These are phyloP conservation scores for Drosophila jambulina DNA, from an alignment of 1,140 invertebrate species.

Conservation along the genomic window DNA sequence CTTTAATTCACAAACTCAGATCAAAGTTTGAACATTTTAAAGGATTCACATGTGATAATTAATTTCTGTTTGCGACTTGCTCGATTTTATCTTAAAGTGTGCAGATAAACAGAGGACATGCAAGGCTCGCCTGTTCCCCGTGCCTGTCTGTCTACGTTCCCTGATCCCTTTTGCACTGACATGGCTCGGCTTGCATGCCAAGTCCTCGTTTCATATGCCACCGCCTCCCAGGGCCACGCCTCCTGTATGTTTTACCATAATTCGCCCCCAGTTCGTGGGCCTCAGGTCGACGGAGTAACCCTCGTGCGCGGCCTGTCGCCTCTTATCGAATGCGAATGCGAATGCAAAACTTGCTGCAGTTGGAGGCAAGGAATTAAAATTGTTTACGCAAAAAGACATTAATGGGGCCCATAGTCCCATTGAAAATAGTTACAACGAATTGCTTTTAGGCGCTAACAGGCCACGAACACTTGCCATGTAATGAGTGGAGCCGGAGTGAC, in stretches of 20 bases:
- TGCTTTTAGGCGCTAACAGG: slow-evolving; percentile 74
- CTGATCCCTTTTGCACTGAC: slow-evolving; percentile 21
- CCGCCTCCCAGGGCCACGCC: slow-evolving; percentile 43
- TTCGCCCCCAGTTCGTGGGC: slow-evolving; percentile 64
- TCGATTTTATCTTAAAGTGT: slow-evolving; percentile 33
- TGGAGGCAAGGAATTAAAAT: slow-evolving; percentile 68
- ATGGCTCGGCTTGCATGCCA: slow-evolving; percentile 59
- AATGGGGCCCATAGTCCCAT: slow-evolving; percentile 48
- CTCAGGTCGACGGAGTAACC: slow-evolving; percentile 32
- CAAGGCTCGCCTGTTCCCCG: slow-evolving; percentile 9
- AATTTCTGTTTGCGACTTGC: not conserved
- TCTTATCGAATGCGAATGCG: slow-evolving; percentile 59
- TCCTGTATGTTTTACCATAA: slow-evolving; percentile 78
- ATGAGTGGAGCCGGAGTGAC: slow-evolving; percentile 39
- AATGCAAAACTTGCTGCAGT: slow-evolving; percentile 64
- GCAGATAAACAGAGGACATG: slow-evolving; percentile 31
- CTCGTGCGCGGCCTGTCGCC: slow-evolving; percentile 64
- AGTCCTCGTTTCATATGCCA: slow-evolving; percentile 70
- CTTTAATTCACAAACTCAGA: too few relatives aligned
- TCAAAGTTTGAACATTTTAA: not conserved
- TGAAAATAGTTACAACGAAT: slow-evolving; percentile 70
- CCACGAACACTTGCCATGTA: slow-evolving; percentile 42
- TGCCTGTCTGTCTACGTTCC: slow-evolving; percentile 20
- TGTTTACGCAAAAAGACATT: slow-evolving; percentile 78
- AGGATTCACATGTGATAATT: not conserved